These are phyloP conservation scores for Drosophila niveifrons DNA, from an alignment of 2,888 invertebrate genomes.

Conservation along the genomic window DNA sequence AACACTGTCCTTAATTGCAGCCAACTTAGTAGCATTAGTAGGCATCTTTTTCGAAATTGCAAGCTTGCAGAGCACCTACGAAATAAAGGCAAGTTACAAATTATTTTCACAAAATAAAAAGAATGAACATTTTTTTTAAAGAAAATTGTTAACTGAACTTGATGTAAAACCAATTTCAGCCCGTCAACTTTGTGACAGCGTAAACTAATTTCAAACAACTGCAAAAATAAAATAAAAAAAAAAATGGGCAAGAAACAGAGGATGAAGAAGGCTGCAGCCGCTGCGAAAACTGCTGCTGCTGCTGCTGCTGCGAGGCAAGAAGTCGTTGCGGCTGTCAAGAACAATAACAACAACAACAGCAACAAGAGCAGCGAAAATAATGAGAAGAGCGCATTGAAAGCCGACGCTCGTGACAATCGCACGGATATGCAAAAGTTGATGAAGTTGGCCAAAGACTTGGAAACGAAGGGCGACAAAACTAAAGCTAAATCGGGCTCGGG, in stretches of 20 bases:
- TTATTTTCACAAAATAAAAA: not conserved
- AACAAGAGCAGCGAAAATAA: not conserved
- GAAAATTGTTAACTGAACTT: constrained; percentile 15
- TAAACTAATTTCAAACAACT: constrained; percentile 14
- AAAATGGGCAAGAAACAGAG: constrained; percentile 55
- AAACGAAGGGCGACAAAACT: not conserved
- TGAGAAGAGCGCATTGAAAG: not conserved
- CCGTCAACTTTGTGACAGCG: constrained; percentile 10
- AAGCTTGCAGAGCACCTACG: not conserved
- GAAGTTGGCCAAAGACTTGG: constrained; percentile 24
- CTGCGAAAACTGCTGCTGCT: not conserved
- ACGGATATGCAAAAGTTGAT: constrained; percentile 26
- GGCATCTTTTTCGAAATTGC: not conserved
- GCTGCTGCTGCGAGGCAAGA: not conserved
- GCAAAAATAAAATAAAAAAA: not conserved
- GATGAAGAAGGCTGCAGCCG: constrained; percentile 33
- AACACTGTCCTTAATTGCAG: not conserved
- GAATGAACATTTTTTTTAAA: constrained; percentile 6
- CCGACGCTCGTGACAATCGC: not conserved
- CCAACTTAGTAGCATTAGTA: not conserved
- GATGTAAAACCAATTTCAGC: constrained; percentile 32
- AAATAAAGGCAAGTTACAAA: not conserved
- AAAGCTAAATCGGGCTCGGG: constrained; percentile 3
- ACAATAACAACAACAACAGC: not conserved
- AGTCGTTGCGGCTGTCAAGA: not conserved